Percentiles rank a stretch among this genome's conserved stretches.
Conservation (phyloP, 1,140 invertebrate genomes). For the Oedothorax gibbosus region DNA sequence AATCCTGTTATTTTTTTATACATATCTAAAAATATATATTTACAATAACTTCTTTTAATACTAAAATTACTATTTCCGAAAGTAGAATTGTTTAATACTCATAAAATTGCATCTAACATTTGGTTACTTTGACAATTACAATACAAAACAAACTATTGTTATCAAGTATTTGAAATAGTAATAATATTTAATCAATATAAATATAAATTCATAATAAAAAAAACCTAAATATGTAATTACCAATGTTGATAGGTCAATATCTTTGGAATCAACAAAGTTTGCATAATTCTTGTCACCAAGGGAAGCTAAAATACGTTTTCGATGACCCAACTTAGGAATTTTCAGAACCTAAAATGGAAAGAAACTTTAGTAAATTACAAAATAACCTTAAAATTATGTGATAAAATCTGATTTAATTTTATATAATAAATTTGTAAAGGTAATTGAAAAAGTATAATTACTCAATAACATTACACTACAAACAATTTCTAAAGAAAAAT, state of each 20-base stretch:
- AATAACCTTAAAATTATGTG: too few species aligned
- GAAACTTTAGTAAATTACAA: too few species aligned
- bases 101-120: too few species aligned
- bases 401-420: not conserved
- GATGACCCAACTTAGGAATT: conserved; percentile 89
- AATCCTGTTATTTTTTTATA: too few species aligned
- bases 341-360: conserved; percentile 74
- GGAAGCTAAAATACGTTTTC: conserved; percentile 89
- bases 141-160: too few species aligned
- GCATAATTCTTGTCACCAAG: conserved; percentile 72
- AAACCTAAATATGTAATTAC: conserved; percentile 10
- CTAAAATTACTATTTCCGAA: too few species aligned
- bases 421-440: not conserved
- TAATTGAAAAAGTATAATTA: not conserved
- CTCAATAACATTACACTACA: not conserved
- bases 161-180: too few species aligned
- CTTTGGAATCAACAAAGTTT: conserved; percentile 62
- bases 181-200: too few species aligned
- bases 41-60: too few species aligned
- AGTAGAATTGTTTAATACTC: too few species aligned
- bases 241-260: conserved; percentile 61
- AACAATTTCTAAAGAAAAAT: not conserved
- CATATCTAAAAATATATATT: too few species aligned
- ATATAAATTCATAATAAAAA: not conserved
- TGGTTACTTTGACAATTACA: too few species aligned